Conservation (phyloP, 2,797 vertebrate genomes). For the Cuculus canorus region DNA sequence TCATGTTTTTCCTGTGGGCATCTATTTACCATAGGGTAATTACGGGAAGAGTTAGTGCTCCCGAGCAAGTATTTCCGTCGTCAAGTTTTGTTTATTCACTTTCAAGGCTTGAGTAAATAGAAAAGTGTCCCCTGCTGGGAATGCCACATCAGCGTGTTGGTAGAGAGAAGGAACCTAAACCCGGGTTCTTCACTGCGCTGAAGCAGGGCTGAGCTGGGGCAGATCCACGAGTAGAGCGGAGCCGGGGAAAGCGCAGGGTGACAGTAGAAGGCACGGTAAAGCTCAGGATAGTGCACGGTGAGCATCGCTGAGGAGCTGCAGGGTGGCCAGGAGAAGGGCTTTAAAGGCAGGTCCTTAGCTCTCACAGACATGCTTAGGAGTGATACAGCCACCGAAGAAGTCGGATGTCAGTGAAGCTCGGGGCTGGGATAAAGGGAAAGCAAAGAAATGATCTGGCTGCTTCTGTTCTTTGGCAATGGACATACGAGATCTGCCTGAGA, state of each 20-base stretch:
- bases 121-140: neutral
- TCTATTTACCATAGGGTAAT: neutral
- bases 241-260: neutral
- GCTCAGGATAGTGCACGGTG: neutral
- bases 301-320: neutral
- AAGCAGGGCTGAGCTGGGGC: neutral
- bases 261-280: neutral
- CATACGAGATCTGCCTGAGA: neutral
- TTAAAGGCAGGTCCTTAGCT: neutral
- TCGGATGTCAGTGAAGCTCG: neutral
- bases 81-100: neutral
- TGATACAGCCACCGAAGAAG: neutral
- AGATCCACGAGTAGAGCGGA: neutral
- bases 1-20: neutral
- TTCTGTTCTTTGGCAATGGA: neutral
- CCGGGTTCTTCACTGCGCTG: neutral
- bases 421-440: neutral
- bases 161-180: neutral
- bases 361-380: neutral
- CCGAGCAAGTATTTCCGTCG: neutral
- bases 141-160: neutral
- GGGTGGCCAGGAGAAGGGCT: neutral
- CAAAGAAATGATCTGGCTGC: neutral
- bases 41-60: neutral
- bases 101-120: neutral